Base-by-base conservation (phyloP, 2,888 invertebrate genomes). In the Hydriomena furcata region DNA sequence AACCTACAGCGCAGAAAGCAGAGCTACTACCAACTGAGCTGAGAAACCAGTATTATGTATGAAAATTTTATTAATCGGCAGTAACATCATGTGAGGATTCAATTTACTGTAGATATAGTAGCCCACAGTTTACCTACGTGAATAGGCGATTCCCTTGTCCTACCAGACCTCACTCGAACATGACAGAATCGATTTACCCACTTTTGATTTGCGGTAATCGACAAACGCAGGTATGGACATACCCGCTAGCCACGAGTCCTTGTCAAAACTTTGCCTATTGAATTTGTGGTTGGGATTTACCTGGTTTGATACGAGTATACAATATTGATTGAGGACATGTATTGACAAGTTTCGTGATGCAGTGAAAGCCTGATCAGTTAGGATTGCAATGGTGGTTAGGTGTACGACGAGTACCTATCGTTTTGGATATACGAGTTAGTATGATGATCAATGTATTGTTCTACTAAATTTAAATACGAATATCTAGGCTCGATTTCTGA, bases 181-280 rank as follows among this genome's bases (percentile, higher is more conserved):
- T 58, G 58, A 63, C 62, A 64, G 58, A 50, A 59, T 55, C 63
- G 44, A 60, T 61, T 66, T 61, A 58, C 49, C 43, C 51, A 52
- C 63, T 60, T 68, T 62, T 65, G 60, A 68, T 68, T 66, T 65
- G 63, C 55, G 60, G 66, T 59, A 61, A 65, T 60, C 58, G 56
- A 51, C 59, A 35, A 55, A 52, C 43, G 34, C 31, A 49, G 52
- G 42, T 55, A 59, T 49, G 51, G 44, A 55, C 44, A 35, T 32
- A 42, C 51, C n/a, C 40, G 53, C 40, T 51, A 55, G 32, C 55
- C 55, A 38, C 35, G 41, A 41, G 46, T 51, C 52, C 55, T 38
- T 38, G 43, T 42, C 49, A 45, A 36, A 37, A 42, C 28, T 43
- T 52, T 35, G 50, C 30, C 40, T 24, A 30, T 43, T 43, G 30